Evolutionary conservation across 2,888 invertebrate species (phyloP).

Genomic region (Sarcophaga rosellei): DNA sequence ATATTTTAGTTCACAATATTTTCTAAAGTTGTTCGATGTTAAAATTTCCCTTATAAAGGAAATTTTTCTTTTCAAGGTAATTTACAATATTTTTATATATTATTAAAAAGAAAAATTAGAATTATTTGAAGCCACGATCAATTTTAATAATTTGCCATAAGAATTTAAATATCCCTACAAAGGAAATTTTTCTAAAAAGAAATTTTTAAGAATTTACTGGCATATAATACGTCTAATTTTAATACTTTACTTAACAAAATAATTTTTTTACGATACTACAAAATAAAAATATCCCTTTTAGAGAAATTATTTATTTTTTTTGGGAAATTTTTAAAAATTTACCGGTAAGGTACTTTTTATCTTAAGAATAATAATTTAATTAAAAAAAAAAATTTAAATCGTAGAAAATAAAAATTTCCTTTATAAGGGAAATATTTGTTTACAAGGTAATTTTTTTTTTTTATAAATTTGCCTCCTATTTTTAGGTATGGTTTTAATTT

Average conservation of each 20-base stretch:
- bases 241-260: not conserved
- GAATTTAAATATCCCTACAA: no score
- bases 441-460: not conserved
- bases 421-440: not conserved
- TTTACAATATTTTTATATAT: not conserved
- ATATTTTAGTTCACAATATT: no score
- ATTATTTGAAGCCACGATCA: no score
- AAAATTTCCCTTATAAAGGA: not conserved
- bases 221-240: no score
- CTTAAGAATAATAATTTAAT: not conserved
- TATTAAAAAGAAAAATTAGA: no score
- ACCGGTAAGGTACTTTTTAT: no score
- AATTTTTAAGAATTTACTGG: not conserved
- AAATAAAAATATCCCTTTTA: not conserved
- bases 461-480: not conserved
- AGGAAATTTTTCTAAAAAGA: not conserved
- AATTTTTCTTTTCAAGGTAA: not conserved
- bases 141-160: no score
- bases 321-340: no score
- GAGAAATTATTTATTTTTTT: not conserved
- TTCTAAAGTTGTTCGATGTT: not conserved
- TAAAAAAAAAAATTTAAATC: not conserved
- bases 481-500: no score
- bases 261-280: not conserved
- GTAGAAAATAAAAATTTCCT: constrained; percentile 4